Evolutionary conservation across 2,888 invertebrate genomes (phyloP), one percentile per base, ranked within the genome.

Genomic region (Linyphia triangularis): DNA sequence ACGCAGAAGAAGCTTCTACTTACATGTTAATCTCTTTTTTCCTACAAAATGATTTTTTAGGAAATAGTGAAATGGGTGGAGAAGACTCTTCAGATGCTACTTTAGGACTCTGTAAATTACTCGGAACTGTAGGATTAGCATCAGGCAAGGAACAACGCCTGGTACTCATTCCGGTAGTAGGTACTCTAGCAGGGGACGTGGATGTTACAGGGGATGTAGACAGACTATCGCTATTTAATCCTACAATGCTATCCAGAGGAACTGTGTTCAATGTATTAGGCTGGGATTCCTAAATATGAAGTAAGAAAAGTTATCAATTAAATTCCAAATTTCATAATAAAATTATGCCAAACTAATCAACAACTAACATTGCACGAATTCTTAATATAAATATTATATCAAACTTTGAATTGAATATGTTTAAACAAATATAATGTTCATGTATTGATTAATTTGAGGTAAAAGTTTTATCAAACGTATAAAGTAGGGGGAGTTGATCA

Each of bases 121-220:
- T 79, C 63, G 79, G 73, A 72, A 28, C 33, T 43, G 43, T 73
- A 26, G 83, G 73, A 61, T 70, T 85, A 65, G 85, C 70, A 73
- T 57, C 72, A 86, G 85, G 85, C 65, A 86, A 73, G 26, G 85
- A 86, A 43, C 79, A 79, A 73, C 85, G 72, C 65, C 85, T 79
- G 69, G 70, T 24, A 70, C 61, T 70, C 37, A 24, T 85, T 65
- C 51, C 79, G 61, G 72, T 22, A 79, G 65, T 73, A 33, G 70
- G 33, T 63, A 65, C 51, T 86, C 85, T 86, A 86, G 63, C 40
- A 57, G 65, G 72, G 70, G 61, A 24, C 77, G 43, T 43, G 43
- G 61, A 72, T 24, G 40, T 10, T 40, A 43, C 61, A 70, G 81
- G 73, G 40, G 69, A 79, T 65, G 86, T 33, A 86, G 86, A 73